These are phyloP conservation scores for Andrena marginata DNA, from an alignment of 2,888 invertebrate genomes.

Conservation along the genomic window DNA sequence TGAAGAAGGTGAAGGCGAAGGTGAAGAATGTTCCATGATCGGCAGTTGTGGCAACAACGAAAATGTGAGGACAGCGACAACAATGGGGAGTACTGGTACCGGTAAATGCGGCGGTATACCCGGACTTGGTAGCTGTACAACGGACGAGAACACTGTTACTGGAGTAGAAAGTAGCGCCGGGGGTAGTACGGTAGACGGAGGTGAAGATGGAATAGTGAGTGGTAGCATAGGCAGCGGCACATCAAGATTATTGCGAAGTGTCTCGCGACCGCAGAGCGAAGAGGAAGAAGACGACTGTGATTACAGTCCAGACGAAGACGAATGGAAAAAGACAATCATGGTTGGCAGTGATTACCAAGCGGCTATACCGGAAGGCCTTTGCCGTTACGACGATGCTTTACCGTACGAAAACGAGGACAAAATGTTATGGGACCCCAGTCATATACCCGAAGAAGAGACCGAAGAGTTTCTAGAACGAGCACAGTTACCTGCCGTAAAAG, in stretches of 20 bases:
- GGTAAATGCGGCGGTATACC: slow-evolving; percentile 50
- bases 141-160: slow-evolving; percentile 45
- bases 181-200: slow-evolving; percentile 60
- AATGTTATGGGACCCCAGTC: slow-evolving; percentile 95
- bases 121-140: slow-evolving; percentile 36
- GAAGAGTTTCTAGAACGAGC: slow-evolving; percentile 92
- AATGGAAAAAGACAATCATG: slow-evolving; percentile 97
- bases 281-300: slow-evolving; percentile 93
- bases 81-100: slow-evolving; percentile 29
- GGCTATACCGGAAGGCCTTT: slow-evolving; percentile 95
- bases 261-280: slow-evolving; percentile 92
- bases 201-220: slow-evolving; percentile 73
- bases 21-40: slow-evolving; percentile 65
- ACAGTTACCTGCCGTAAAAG: slow-evolving; percentile 82
- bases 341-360: slow-evolving; percentile 98
- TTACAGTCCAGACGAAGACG: slow-evolving; percentile 94
- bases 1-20: slow-evolving; percentile 74
- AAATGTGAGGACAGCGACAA: slow-evolving; percentile 47
- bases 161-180: slow-evolving; percentile 52
- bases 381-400: slow-evolving; percentile 96
- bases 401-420: slow-evolving; percentile 98
- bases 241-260: slow-evolving; percentile 84
- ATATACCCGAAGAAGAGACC: slow-evolving; percentile 90
- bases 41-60: slow-evolving; percentile 53
- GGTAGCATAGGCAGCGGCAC: slow-evolving; percentile 79